Percentiles rank a stretch among this genome's conserved stretches.
Conservation (phyloP, 2,797 vertebrate genomes). For the Calcarius lapponicus region DNA sequence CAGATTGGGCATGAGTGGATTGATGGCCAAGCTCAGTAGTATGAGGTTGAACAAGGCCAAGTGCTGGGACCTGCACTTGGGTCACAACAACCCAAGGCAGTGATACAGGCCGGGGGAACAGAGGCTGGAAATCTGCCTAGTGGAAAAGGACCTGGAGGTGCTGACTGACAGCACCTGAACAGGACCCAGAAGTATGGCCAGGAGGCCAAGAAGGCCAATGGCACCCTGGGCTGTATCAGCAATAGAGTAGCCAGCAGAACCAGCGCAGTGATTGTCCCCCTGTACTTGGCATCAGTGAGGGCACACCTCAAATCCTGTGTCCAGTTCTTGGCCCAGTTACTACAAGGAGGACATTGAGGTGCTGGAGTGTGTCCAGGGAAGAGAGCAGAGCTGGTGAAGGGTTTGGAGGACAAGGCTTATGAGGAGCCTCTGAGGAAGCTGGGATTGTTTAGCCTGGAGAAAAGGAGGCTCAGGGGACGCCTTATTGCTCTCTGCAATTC, state of each 20-base stretch:
- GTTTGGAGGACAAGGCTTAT: neutral
- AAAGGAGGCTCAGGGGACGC: neutral
- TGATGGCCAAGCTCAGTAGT: rapidly evolving
- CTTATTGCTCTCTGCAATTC: neutral
- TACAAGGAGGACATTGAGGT: neutral
- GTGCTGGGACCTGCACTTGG: rapidly evolving
- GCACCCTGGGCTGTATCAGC: neutral
- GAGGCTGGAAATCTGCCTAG: neutral
- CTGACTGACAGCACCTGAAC: neutral
- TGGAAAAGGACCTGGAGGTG: neutral
- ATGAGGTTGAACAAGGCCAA: neutral
- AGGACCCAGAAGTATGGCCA: neutral
- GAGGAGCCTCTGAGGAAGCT: neutral
- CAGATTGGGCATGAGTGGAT: neutral
- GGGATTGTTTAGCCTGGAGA: neutral
- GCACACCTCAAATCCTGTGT: neutral
- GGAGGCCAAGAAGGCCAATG: neutral
- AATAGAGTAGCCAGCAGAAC: neutral
- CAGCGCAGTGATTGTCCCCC: neutral
- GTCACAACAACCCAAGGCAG: neutral
- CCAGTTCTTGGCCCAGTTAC: neutral
- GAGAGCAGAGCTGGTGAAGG: neutral
- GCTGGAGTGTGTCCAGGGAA: neutral
- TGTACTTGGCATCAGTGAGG: neutral
- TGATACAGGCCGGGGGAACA: neutral